These are phyloP conservation scores for Agrypnia vestita DNA, from an alignment of 1,140 invertebrate genomes.

Conservation along the genomic window DNA sequence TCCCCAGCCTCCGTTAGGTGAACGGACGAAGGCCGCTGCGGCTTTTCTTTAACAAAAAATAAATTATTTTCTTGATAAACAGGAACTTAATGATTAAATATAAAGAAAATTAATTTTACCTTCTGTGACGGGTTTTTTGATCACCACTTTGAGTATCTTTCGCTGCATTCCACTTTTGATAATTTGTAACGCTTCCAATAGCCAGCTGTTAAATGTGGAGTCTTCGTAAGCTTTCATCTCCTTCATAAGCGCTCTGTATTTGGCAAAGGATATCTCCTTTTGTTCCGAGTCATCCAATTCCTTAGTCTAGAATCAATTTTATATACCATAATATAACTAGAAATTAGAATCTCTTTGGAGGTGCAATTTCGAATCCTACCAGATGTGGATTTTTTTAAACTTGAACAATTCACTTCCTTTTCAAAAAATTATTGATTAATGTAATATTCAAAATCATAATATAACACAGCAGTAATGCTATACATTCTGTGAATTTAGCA, in stretches of 20 bases:
- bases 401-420: too few relatives aligned
- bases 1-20: slow-evolving; percentile 65
- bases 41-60: slow-evolving; percentile 26
- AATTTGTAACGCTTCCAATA: slow-evolving; percentile 73
- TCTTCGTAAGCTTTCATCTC: slow-evolving; percentile 86
- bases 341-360: not conserved
- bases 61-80: not conserved
- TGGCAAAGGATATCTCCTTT: slow-evolving; percentile 81
- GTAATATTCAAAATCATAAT: too few relatives aligned
- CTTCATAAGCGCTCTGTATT: slow-evolving; percentile 83
- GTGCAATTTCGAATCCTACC: not conserved
- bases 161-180: slow-evolving; percentile 78
- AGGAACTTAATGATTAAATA: not conserved
- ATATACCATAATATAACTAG: not conserved
- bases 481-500: too few relatives aligned
- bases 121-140: slow-evolving; percentile 59
- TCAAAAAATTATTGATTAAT: too few relatives aligned
- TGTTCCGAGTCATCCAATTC: slow-evolving; percentile 84
- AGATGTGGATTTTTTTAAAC: not conserved
- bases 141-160: slow-evolving; percentile 77
- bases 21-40: slow-evolving; percentile 63
- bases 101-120: not conserved
- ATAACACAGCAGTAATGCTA: too few relatives aligned
- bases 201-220: slow-evolving; percentile 77
- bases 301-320: slow-evolving; percentile 69